These are phyloP conservation scores for Luperina nickerlii DNA, from an alignment of 2,888 invertebrate genomes.

Conservation along the genomic window DNA sequence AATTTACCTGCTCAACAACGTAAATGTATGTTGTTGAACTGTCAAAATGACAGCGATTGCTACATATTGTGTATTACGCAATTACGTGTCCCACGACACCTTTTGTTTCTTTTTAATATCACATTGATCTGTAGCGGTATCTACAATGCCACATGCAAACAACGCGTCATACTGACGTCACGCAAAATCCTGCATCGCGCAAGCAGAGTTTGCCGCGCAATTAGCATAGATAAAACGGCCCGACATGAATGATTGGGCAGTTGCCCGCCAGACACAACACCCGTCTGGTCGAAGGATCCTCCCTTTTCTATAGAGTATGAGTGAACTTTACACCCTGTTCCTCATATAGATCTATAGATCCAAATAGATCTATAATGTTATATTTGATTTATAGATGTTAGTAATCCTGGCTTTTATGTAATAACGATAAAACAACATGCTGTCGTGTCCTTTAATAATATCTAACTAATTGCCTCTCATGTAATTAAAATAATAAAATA, in stretches of 20 bases:
- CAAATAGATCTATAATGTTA: too few relatives aligned
- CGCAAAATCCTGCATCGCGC: too few relatives aligned
- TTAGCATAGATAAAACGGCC: too few relatives aligned
- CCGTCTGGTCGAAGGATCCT: too few relatives aligned
- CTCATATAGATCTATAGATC: background rate
- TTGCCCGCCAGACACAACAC: too few relatives aligned
- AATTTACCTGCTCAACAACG: background rate
- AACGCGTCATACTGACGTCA: too few relatives aligned
- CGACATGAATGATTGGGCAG: too few relatives aligned
- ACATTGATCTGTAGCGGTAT: background rate
- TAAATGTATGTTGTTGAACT: background rate
- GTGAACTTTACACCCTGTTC: too few relatives aligned
- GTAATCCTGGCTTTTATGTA: background rate
- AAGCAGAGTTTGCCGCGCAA: too few relatives aligned
- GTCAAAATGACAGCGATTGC: background rate
- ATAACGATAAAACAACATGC: background rate
- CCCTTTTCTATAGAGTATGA: too few relatives aligned
- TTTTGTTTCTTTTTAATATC: background rate
- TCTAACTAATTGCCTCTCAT: background rate
- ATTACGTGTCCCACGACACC: background rate
- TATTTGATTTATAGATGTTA: slow-evolving; percentile 2
- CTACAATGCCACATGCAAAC: too few relatives aligned
- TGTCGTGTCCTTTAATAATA: background rate
- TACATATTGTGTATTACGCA: background rate
- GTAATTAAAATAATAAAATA: background rate